Percentiles rank a stretch among this genome's conserved stretches.
phyloP scores from a whole-genome alignment of 2,113 vertebrate genomes.

The Neolamprologus devosi region DNA sequence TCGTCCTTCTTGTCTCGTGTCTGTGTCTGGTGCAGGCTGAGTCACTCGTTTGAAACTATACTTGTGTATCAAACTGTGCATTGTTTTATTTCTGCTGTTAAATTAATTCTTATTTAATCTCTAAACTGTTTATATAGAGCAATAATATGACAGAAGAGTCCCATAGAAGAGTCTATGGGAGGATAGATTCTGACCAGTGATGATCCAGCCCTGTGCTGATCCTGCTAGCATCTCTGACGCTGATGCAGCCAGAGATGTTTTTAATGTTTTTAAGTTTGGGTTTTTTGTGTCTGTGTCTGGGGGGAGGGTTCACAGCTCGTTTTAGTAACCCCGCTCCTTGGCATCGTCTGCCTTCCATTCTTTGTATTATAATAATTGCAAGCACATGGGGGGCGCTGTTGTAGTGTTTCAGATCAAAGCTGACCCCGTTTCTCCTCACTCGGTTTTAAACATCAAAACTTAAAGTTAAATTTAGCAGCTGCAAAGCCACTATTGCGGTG shows the following conservation, averaged over 20 bases:
- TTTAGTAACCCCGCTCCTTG: not conserved
- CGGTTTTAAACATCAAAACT: not conserved
- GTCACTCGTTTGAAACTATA: not conserved
- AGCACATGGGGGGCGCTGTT: not conserved
- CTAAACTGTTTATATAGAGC: not conserved
- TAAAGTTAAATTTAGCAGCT: not conserved
- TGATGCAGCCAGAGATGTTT: not conserved
- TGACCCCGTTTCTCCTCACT: not conserved
- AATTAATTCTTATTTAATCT: not conserved
- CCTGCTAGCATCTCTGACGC: rapidly evolving
- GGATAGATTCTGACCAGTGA: not conserved
- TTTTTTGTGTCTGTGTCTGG: not conserved
- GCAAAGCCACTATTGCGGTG: not conserved
- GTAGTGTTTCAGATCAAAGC: not conserved
- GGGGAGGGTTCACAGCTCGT: not conserved
- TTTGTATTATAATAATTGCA: not conserved
- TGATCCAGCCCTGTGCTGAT: not conserved
- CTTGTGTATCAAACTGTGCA: not conserved
- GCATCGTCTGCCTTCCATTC: not conserved
- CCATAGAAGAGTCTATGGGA: not conserved
- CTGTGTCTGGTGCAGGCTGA: not conserved
- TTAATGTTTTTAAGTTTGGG: not conserved
- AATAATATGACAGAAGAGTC: not conserved
- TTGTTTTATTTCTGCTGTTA: not conserved
- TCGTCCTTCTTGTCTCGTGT: not conserved